These are phyloP conservation scores for Callaeas wilsoni DNA, from an alignment of 2,113 vertebrate species.

Conservation along the genomic window DNA sequence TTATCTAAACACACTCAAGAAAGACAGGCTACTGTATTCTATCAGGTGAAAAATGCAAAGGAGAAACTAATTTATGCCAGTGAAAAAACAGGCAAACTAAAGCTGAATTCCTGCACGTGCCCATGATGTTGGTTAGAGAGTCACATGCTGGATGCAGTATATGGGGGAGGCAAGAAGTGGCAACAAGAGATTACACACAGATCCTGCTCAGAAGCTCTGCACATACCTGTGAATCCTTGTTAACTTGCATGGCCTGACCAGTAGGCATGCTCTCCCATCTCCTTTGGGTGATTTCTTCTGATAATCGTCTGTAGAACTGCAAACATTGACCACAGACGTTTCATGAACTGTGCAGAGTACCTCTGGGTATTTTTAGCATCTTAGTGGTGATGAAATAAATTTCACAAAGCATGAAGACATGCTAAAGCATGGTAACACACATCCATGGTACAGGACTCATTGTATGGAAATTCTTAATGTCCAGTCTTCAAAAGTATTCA, in stretches of 20 bases:
- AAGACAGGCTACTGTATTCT: background rate
- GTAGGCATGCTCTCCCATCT: constrained; percentile 87
- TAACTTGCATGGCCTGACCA: constrained; percentile 80
- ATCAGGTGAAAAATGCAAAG: background rate
- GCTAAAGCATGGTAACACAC: background rate
- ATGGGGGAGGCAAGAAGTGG: background rate
- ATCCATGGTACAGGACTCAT: background rate
- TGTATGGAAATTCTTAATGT: background rate
- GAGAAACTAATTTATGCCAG: background rate
- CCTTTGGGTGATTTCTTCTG: constrained; percentile 91
- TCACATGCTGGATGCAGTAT: background rate
- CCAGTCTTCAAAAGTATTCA: background rate
- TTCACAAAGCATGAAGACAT: background rate
- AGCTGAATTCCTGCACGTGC: background rate
- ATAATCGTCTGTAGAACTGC: constrained; percentile 90
- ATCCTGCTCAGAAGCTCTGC: background rate
- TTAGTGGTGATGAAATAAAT: background rate
- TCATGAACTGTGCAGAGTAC: background rate
- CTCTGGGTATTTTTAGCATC: background rate
- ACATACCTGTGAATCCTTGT: constrained; percentile 76
- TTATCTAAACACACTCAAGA: background rate
- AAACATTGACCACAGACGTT: background rate
- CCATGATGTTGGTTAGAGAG: background rate
- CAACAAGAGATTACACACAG: background rate
- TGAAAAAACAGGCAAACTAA: background rate